These are phyloP conservation scores for Silvanus unidentatus DNA, from an alignment of 2,888 invertebrate species.

Conservation along the genomic window DNA sequence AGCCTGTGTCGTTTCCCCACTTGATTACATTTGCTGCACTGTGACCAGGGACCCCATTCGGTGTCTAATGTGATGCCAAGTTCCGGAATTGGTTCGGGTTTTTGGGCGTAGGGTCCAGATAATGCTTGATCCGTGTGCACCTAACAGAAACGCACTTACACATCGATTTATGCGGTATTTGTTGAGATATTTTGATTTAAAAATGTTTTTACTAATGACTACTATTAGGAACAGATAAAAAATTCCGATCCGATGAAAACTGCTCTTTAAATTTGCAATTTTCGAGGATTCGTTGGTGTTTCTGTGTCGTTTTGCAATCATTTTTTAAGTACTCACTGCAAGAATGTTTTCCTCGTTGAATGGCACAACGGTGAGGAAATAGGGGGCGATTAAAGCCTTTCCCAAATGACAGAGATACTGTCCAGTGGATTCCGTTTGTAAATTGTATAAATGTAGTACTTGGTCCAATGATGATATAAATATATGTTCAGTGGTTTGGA, in stretches of 20 bases:
- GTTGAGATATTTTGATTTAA: no score
- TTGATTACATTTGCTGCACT: slow-evolving; percentile 56
- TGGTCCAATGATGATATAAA: slow-evolving; percentile 46
- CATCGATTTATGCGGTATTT: no score
- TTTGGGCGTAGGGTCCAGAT: slow-evolving; percentile 37
- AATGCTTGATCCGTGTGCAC: slow-evolving; percentile 33
- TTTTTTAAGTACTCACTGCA: no score
- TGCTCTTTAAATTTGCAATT: no score
- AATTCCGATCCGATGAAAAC: no score
- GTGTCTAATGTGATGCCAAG: slow-evolving; percentile 48
- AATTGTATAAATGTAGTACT: slow-evolving; percentile 51
- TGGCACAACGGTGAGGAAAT: slow-evolving; percentile 50
- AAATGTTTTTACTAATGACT: no score
- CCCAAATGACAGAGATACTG: slow-evolving; percentile 54
- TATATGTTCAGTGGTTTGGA: slow-evolving; percentile 46
- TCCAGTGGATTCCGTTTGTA: slow-evolving; percentile 49
- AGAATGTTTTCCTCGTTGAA: no score
- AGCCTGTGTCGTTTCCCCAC: slow-evolving; percentile 54
- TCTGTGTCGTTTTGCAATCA: no score
- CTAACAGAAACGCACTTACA: no score
- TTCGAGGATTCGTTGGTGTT: no score
- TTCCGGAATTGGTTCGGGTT: slow-evolving; percentile 27
- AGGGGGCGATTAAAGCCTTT: slow-evolving; percentile 40
- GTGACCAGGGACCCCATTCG: slow-evolving; percentile 59
- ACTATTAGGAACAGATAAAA: no score